These are phyloP conservation scores for Stigmatopora nigra DNA, from an alignment of 2,113 vertebrate genomes.

Conservation along the genomic window DNA sequence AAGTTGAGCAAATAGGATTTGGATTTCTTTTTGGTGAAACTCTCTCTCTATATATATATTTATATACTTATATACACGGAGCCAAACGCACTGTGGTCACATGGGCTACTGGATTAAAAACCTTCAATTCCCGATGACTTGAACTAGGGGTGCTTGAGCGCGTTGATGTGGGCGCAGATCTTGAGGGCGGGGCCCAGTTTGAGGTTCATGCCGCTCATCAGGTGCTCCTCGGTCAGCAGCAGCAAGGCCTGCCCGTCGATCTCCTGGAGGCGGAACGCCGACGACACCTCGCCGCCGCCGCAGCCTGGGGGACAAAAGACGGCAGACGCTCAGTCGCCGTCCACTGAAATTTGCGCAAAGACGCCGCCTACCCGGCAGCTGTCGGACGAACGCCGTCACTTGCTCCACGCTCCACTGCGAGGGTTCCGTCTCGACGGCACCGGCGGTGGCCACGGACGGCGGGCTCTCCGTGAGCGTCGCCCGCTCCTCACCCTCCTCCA, in stretches of 20 bases:
- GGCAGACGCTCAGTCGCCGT: too few relatives aligned
- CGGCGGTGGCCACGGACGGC: conserved; percentile 44
- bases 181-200: conserved; percentile 95
- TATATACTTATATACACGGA: conserved; percentile 45
- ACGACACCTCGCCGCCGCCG: conserved; percentile 87
- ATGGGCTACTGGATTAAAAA: conserved; percentile 65
- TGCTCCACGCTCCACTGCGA: conserved; percentile 92
- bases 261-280: conserved; percentile 93
- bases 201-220: conserved; percentile 99
- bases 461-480: conserved; percentile 66
- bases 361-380: conserved; percentile 77
- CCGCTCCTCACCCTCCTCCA: conserved; percentile 64
- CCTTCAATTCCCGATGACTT: conserved; percentile 65
- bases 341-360: too few relatives aligned
- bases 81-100: conserved; percentile 34
- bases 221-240: conserved; percentile 93
- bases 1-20: conserved; percentile 45
- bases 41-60: conserved; percentile 15
- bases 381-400: conserved; percentile 88
- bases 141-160: conserved; percentile 80
- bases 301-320: conserved; percentile 71
- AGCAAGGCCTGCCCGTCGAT: conserved; percentile 97
- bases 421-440: conserved; percentile 74
- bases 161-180: conserved; percentile 96
- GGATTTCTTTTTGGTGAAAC: conserved; percentile 1